Percentiles rank a stretch among this genome's conserved stretches.
These are phyloP conservation scores for Pavo muticus DNA, from an alignment of 2,113 vertebrate species.

Conservation along the genomic window DNA sequence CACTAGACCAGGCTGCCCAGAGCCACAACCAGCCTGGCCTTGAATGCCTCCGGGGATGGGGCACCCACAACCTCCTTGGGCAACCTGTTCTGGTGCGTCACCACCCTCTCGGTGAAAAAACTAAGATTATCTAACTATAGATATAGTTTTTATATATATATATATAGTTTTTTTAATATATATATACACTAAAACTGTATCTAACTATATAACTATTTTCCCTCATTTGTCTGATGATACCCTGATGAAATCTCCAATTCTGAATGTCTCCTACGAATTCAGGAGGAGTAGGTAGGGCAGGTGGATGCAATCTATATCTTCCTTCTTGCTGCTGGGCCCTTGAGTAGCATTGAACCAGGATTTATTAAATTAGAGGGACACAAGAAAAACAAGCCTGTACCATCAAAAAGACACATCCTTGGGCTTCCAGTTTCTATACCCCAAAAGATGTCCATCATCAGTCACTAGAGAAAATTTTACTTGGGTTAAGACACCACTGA, in stretches of 20 bases:
- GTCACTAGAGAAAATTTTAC: neutral
- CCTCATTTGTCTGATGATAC: neutral
- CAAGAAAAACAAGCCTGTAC: neutral
- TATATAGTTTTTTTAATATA: too few relatives aligned
- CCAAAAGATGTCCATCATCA: accelerated
- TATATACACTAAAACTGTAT: too few relatives aligned
- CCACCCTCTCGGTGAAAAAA: too few relatives aligned
- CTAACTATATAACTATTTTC: neutral
- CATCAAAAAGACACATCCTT: neutral
- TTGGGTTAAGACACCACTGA: neutral
- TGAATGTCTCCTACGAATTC: neutral
- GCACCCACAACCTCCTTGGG: too few relatives aligned
- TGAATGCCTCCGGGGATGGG: too few relatives aligned
- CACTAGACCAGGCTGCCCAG: too few relatives aligned
- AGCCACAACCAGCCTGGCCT: too few relatives aligned
- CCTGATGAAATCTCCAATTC: neutral
- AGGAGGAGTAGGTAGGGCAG: neutral
- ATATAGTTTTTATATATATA: too few relatives aligned
- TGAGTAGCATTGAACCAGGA: neutral
- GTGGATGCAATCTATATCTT: neutral
- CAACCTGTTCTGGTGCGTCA: too few relatives aligned
- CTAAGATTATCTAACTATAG: too few relatives aligned
- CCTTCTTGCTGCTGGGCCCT: too few relatives aligned
- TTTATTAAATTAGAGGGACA: neutral
- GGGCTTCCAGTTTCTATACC: neutral